Base-by-base conservation (phyloP, 2,888 invertebrate species). In the Drosophila villosipedis region DNA sequence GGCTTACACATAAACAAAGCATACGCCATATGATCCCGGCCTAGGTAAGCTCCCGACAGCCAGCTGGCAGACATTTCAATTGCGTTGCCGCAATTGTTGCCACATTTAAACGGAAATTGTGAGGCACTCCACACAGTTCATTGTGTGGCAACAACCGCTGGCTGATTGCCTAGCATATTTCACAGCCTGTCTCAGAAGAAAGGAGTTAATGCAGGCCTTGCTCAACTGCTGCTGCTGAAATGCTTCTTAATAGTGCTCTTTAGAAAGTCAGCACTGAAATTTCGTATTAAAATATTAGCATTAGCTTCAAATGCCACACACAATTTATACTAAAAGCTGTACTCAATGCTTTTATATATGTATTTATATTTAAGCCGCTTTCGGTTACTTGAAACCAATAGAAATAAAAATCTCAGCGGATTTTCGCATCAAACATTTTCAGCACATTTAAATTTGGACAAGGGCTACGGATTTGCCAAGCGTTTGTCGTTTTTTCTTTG, bases 151-250 rank as follows among this genome's bases (percentile, higher is more conserved):
- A 61, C 47, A 47, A 47, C 14, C 79, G 55, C 60, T 50, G 68
- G 66, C 47, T 71, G 83, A 83, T 89, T 73, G 87, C 77, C 78
- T 37, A 76, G 73, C 62, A 78, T 89, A 81, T 74, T 84, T 89
- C 70, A 78, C 76, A 73, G 78, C 67, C 69, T 57, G 67, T 33
- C 71, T 54, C 53, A 59, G 31, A 28, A 43, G 68, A 33, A 54
- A n/a, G 49, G 19, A 54, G 54, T n/a, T 58, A 41, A 39, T 52
- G 52, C 63, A 43, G 66, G 37, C 22, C 54, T 59, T n/a, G 28
- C 60, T 69, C 67, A 73, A 76, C 78, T 76, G 87, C 30, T 57
- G 84, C 31, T 55, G 75, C 61, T 80, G 84, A 84, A 77, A 64
- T 61, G 66, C 63, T 63, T 67, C 88, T 68, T 76, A 82, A 82